Evolutionary conservation across 2,888 invertebrate species (phyloP).

Genomic region (Parasteatoda lunata): DNA sequence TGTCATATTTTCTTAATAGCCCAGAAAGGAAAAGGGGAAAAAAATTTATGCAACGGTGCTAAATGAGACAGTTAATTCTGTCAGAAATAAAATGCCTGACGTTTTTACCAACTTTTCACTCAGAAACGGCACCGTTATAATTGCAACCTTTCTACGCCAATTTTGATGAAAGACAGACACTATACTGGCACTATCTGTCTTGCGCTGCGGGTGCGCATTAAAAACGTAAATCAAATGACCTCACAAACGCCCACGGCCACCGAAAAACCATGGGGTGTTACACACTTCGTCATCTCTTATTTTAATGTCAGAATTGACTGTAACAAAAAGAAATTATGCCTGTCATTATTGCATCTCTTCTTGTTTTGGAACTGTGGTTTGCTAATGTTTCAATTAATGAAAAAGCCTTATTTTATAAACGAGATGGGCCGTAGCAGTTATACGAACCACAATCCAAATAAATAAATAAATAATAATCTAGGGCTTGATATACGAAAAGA

Average conservation of each 20-base stretch:
- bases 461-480: too few species aligned
- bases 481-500: too few species aligned
- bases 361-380: too few species aligned
- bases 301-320: background rate
- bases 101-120: background rate
- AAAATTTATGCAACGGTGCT: too few species aligned
- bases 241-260: conserved; percentile 41
- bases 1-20: too few species aligned
- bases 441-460: too few species aligned
- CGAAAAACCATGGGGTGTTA: conserved; percentile 17
- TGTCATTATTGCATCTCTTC: background rate
- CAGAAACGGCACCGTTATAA: conserved; percentile 21
- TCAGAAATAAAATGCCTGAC: background rate
- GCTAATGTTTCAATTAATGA: too few species aligned
- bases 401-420: too few species aligned
- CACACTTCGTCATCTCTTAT: background rate
- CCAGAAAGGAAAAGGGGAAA: too few species aligned
- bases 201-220: conserved; percentile 34
- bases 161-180: background rate
- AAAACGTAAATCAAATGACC: conserved; percentile 27
- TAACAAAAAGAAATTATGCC: background rate
- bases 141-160: conserved; percentile 1
- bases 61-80: background rate
- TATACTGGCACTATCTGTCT: conserved; percentile 4
- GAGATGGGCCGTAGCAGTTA: too few species aligned